Conservation (phyloP, 2,797 vertebrate species). For the Takifugu rubripes region DNA sequence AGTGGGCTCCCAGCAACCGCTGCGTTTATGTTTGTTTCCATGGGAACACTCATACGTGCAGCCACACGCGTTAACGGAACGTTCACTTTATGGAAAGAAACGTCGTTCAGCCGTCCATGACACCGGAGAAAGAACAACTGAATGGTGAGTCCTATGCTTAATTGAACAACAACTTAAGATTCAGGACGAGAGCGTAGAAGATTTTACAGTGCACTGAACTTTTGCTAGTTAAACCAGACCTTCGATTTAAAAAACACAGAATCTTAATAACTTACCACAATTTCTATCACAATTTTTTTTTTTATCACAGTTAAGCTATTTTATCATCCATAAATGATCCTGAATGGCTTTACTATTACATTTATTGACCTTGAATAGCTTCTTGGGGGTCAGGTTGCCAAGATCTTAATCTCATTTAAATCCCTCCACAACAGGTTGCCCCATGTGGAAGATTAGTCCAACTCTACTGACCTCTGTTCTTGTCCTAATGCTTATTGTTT, state of each 20-base stretch:
- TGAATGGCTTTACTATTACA: background rate
- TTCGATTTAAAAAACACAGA: no score
- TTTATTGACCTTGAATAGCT: conserved; percentile 55
- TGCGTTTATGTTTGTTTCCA: conserved; percentile 66
- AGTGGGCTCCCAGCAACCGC: conserved; percentile 12
- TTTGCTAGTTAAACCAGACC: no score
- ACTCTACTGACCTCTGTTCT: conserved; percentile 19
- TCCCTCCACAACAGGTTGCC: conserved; percentile 59
- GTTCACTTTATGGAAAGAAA: conserved; percentile 25
- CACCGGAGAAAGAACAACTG: conserved; percentile 6
- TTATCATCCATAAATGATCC: background rate
- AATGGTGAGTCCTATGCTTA: conserved; percentile 59
- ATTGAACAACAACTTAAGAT: no score
- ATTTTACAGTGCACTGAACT: no score
- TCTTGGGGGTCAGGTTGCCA: conserved; percentile 49
- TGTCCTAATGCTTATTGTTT: conserved; percentile 20
- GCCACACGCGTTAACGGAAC: conserved; percentile 19
- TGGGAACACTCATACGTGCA: conserved; percentile 32
- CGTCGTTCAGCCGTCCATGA: background rate
- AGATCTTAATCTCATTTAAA: conserved; percentile 67
- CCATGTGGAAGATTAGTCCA: conserved; percentile 43
- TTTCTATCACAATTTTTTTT: no score
- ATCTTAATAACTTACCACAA: no score
- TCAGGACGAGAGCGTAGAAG: no score
- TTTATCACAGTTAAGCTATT: background rate